Percentiles rank a stretch among this genome's conserved stretches.
These are phyloP conservation scores for Melanotaenia duboulayi DNA, from an alignment of 2,113 vertebrate genomes.

Conservation along the genomic window DNA sequence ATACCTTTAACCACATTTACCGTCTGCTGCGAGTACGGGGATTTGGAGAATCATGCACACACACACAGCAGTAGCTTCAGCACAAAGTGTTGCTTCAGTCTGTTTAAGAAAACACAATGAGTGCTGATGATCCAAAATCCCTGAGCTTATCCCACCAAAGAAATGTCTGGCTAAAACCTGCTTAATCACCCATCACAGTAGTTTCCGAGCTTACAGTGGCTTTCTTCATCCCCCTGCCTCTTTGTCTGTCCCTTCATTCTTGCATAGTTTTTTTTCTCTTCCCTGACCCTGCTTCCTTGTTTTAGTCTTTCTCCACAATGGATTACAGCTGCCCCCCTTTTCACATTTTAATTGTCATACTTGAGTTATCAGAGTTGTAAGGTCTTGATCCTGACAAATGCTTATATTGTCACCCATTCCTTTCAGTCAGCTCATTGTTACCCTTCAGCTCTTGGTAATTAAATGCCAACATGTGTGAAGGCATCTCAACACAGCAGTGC, in stretches of 20 bases:
- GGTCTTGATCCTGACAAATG: slow-evolving; percentile 46
- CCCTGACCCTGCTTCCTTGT: slow-evolving; percentile 7
- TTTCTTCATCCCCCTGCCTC: slow-evolving; percentile 25
- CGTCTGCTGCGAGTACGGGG: slow-evolving; percentile 38
- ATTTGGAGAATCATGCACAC: slow-evolving; percentile 15
- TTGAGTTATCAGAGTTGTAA: slow-evolving; percentile 42
- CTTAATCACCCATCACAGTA: slow-evolving; percentile 58
- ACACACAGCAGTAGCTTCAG: slow-evolving; percentile 23
- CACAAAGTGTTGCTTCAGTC: slow-evolving; percentile 50
- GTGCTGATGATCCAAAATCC: slow-evolving; percentile 53
- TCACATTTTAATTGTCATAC: slow-evolving; percentile 43
- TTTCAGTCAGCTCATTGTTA: slow-evolving; percentile 56
- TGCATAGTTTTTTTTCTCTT: neutral
- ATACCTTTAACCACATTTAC: slow-evolving; percentile 32
- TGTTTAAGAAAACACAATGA: slow-evolving; percentile 63
- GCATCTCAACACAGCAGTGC: slow-evolving; percentile 12
- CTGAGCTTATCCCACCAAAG: slow-evolving; percentile 47
- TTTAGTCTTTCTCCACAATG: neutral
- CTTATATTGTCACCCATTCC: slow-evolving; percentile 48
- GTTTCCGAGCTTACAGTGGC: slow-evolving; percentile 25
- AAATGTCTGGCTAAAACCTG: slow-evolving; percentile 49
- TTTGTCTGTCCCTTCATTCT: slow-evolving; percentile 7
- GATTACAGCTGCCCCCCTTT: slow-evolving; percentile 45
- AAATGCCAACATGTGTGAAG: slow-evolving; percentile 54
- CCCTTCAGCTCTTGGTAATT: slow-evolving; percentile 62